These are phyloP conservation scores for Tauraco erythrolophus DNA, from an alignment of 2,113 vertebrate species.

Conservation along the genomic window DNA sequence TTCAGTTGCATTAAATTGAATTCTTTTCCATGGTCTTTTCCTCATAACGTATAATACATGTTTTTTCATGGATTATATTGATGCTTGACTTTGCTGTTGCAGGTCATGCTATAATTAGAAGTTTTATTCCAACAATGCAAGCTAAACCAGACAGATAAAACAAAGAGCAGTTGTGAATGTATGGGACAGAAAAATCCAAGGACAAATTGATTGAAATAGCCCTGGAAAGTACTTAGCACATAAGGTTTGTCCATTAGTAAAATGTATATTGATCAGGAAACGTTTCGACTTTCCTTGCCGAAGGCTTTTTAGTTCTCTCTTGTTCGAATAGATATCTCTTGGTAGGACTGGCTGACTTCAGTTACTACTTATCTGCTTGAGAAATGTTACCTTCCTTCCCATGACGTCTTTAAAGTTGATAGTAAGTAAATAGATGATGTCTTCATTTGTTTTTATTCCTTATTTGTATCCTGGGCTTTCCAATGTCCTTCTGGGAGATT, in stretches of 20 bases:
- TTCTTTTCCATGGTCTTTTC: not conserved
- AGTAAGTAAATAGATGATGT: not conserved
- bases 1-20: conserved; percentile 18
- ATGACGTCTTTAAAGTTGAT: not conserved
- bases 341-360: not conserved
- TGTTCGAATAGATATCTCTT: not conserved
- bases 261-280: not conserved
- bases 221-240: not conserved
- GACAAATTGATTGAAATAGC: not conserved
- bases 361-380: not conserved
- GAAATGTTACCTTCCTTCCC: not conserved
- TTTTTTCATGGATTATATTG: not conserved
- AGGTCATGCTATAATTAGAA: not conserved
- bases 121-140: not conserved
- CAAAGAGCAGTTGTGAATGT: not conserved
- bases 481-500: not conserved
- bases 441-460: not conserved
- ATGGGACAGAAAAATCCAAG: not conserved
- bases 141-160: not conserved
- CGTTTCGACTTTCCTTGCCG: not conserved
- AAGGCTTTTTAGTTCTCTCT: not conserved
- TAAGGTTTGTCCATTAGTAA: conserved; percentile 1
- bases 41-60: not conserved
- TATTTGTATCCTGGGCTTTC: not conserved
- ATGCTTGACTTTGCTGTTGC: not conserved